Percentiles rank a stretch among this genome's conserved stretches.
Conservation (phyloP, 2,888 invertebrate genomes). For the Drosophila borealis region DNA sequence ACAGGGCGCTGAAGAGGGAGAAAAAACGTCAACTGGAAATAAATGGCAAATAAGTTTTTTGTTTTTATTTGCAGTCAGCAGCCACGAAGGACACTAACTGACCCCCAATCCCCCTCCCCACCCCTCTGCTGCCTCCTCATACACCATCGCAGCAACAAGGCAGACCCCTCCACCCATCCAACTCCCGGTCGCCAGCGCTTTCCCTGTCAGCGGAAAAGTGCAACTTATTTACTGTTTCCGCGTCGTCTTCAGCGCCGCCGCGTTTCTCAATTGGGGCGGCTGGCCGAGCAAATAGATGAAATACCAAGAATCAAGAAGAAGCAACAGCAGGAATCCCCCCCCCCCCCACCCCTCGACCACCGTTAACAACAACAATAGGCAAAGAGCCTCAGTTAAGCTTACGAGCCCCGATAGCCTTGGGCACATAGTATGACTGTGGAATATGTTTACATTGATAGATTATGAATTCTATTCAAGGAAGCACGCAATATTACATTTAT, state of each 20-base stretch:
- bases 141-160: neutral
- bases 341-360: too few relatives aligned
- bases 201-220: slow-evolving; percentile 68
- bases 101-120: neutral
- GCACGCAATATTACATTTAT: neutral
- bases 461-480: slow-evolving; percentile 5
- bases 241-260: slow-evolving; percentile 16
- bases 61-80: slow-evolving; percentile 58
- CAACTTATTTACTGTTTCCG: slow-evolving; percentile 76
- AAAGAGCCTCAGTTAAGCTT: slow-evolving; percentile 11
- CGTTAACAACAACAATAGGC: slow-evolving; percentile 5
- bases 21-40: slow-evolving; percentile 69
- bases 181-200: slow-evolving; percentile 7
- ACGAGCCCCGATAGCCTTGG: slow-evolving; percentile 7
- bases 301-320: slow-evolving; percentile 12
- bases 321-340: neutral
- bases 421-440: neutral
- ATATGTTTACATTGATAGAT: slow-evolving; percentile 14
- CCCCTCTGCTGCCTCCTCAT: neutral
- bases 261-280: slow-evolving; percentile 15
- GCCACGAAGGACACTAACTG: slow-evolving; percentile 60
- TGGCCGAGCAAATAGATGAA: slow-evolving; percentile 25
- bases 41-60: slow-evolving; percentile 75
- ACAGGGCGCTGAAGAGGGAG: slow-evolving; percentile 5
- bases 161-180: neutral